Conservation (phyloP, 2,888 invertebrate genomes). For the Eulithis testata region DNA sequence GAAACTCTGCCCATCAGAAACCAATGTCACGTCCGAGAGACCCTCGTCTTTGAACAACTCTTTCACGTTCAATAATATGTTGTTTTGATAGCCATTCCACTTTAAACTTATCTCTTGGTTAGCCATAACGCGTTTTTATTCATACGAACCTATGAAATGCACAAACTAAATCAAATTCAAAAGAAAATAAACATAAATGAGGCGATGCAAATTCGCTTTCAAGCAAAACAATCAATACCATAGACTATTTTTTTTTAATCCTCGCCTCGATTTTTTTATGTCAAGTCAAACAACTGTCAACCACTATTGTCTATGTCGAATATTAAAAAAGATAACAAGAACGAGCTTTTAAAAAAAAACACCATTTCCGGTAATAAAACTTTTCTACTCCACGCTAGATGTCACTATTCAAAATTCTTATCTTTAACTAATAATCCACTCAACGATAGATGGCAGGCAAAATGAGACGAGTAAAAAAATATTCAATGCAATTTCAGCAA, state of each 20-base stretch:
- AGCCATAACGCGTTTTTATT: slow-evolving; percentile 57
- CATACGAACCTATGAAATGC: slow-evolving; percentile 45
- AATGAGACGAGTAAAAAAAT: background rate
- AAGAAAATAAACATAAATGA: slow-evolving; percentile 48
- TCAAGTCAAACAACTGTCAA: slow-evolving; percentile 2
- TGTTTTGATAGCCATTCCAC: slow-evolving; percentile 88
- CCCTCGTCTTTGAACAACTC: slow-evolving; percentile 87
- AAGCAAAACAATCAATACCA: slow-evolving; percentile 45
- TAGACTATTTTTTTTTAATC: background rate
- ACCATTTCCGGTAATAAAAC: too few species aligned
- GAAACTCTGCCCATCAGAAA: slow-evolving; percentile 87
- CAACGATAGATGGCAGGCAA: background rate
- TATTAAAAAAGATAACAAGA: too few species aligned
- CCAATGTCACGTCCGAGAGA: slow-evolving; percentile 87
- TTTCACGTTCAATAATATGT: slow-evolving; percentile 86
- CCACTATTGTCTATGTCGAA: too few species aligned
- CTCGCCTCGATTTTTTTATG: background rate
- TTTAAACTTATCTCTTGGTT: slow-evolving; percentile 87
- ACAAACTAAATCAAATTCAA: slow-evolving; percentile 42
- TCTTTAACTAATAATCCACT: background rate
- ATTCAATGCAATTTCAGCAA: too few species aligned
- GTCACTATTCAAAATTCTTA: background rate
- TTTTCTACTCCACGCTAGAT: slow-evolving; percentile 1
- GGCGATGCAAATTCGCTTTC: slow-evolving; percentile 48
- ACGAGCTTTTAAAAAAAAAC: too few species aligned